Evolutionary conservation across 2,797 vertebrate genomes (phyloP).

Genomic region (Oreochromis grahami): DNA sequence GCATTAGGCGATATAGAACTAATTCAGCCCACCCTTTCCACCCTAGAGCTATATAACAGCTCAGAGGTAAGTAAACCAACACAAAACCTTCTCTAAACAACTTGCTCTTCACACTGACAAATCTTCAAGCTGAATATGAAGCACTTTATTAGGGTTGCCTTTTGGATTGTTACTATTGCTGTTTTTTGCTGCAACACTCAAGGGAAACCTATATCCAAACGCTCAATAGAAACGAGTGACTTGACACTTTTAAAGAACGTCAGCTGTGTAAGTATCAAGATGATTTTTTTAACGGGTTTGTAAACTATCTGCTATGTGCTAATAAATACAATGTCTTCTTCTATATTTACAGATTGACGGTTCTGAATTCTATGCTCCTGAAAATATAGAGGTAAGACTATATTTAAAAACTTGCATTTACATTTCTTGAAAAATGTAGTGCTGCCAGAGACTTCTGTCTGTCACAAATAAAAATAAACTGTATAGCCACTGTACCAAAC

Average conservation of each 20-base stretch:
- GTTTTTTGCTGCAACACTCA: background rate
- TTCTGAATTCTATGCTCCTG: slow-evolving; percentile 27
- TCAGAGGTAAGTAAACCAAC: background rate
- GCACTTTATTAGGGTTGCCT: slow-evolving; percentile 11
- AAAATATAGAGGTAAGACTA: slow-evolving; percentile 23
- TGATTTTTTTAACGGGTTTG: background rate
- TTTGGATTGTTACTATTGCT: slow-evolving; percentile 33
- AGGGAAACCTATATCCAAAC: background rate
- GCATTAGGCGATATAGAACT: slow-evolving; percentile 12
- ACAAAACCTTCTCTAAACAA: background rate
- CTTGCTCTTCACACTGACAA: background rate
- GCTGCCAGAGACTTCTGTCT: background rate
- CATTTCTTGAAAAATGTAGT: background rate
- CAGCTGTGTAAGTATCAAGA: slow-evolving; percentile 45
- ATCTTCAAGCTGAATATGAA: slow-evolving; percentile 42
- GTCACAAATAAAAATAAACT: background rate
- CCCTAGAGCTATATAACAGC: slow-evolving; percentile 29
- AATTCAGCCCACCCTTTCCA: slow-evolving; percentile 68
- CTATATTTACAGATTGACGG: background rate
- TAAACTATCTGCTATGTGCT: background rate
- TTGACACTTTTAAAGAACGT: accelerated
- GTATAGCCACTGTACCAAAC: background rate
- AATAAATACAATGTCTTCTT: background rate
- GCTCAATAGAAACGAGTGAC: accelerated
- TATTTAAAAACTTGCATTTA: background rate